Conservation (phyloP, 2,797 vertebrate species). For the Diplodus puntazzo region DNA sequence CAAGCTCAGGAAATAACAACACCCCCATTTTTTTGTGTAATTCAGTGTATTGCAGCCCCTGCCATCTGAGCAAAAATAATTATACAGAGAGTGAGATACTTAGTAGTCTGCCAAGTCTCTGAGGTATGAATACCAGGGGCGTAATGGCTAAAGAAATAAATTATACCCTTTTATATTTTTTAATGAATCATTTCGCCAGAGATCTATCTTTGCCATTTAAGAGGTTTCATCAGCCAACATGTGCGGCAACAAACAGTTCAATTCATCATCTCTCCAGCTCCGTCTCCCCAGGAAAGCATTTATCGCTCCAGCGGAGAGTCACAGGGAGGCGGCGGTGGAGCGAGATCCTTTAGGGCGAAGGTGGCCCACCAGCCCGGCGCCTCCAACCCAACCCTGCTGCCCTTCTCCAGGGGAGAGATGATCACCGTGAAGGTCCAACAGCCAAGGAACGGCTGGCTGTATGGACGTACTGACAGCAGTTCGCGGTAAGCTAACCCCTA, state of each 20-base stretch:
- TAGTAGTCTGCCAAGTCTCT: constrained; percentile 19
- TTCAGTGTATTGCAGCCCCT: constrained; percentile 17
- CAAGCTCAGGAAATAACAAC: neutral
- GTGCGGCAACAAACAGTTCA: neutral
- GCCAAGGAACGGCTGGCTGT: constrained; percentile 94
- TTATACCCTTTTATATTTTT: constrained; percentile 6
- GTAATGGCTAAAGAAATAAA: constrained; percentile 31
- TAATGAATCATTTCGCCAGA: constrained; percentile 39
- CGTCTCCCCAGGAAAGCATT: constrained; percentile 78
- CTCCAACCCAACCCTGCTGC: constrained; percentile 88
- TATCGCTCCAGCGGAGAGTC: constrained; percentile 82
- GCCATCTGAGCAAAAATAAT: constrained; percentile 14
- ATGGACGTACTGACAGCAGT: constrained; percentile 86
- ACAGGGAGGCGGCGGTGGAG: constrained; percentile 53
- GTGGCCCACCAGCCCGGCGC: constrained; percentile 81
- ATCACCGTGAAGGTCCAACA: constrained; percentile 86
- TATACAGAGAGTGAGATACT: constrained; percentile 13
- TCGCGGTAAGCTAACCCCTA: constrained; percentile 80
- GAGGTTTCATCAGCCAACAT: constrained; percentile 19
- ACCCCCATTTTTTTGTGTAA: constrained; percentile 4
- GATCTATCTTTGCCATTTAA: constrained; percentile 9
- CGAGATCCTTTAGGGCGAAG: constrained; percentile 82
- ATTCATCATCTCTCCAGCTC: constrained; percentile 66
- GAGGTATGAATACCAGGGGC: constrained; percentile 18
- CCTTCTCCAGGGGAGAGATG: constrained; percentile 86